These are phyloP conservation scores for Campoletis sonorensis DNA, from an alignment of 1,140 invertebrate species.

Conservation along the genomic window DNA sequence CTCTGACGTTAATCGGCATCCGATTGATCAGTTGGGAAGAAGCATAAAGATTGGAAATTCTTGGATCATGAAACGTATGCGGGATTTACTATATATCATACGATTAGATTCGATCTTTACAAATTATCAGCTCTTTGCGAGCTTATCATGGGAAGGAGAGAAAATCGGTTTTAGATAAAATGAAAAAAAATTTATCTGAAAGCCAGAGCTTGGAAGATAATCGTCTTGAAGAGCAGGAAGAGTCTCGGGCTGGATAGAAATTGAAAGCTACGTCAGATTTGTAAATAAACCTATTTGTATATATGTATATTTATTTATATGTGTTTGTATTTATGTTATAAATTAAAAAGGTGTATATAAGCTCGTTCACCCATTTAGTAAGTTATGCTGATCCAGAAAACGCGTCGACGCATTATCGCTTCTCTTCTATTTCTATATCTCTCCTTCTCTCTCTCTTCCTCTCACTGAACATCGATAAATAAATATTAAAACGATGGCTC, in stretches of 20 bases:
- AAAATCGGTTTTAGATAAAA: background rate
- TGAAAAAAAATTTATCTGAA: background rate
- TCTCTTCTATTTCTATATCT: background rate
- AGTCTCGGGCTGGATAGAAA: conserved; percentile 1
- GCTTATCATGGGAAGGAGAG: background rate
- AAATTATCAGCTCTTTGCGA: background rate
- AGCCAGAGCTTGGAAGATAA: background rate
- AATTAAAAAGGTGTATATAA: conserved; percentile 9
- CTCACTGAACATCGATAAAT: conserved; percentile 55
- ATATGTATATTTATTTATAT: background rate
- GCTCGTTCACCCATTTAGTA: conserved; percentile 22
- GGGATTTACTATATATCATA: background rate
- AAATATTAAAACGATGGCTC: conserved; percentile 63
- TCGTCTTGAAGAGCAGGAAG: conserved; percentile 2
- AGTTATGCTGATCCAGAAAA: conserved; percentile 59
- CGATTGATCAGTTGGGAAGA: too few species aligned
- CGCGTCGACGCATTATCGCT: conserved; percentile 45
- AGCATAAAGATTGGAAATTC: background rate
- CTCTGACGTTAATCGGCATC: too few species aligned
- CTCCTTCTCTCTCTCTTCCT: too few species aligned
- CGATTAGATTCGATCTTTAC: background rate
- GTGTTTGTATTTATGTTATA: background rate
- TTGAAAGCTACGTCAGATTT: background rate
- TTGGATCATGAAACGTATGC: background rate
- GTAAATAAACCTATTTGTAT: background rate